These are phyloP conservation scores for Ptychochromis oligacanthus DNA, from an alignment of 2,113 vertebrate species.

Conservation along the genomic window DNA sequence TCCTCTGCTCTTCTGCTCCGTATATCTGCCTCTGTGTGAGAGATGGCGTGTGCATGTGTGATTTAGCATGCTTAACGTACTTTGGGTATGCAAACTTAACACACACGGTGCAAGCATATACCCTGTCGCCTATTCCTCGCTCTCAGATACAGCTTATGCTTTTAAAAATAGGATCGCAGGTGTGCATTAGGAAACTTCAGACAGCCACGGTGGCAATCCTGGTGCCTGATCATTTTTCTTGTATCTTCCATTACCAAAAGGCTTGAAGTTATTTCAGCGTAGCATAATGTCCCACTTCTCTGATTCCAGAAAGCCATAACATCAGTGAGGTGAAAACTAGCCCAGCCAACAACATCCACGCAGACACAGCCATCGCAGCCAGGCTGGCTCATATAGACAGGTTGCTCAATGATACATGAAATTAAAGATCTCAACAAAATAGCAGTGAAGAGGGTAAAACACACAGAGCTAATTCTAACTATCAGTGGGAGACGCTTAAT, in stretches of 20 bases:
- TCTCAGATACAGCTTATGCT: slow-evolving; percentile 1
- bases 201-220: slow-evolving; percentile 2
- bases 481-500: slow-evolving; percentile 61
- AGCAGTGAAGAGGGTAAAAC: slow-evolving; percentile 66
- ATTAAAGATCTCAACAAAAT: slow-evolving; percentile 75
- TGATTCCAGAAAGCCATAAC: slow-evolving; percentile 57
- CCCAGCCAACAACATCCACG: slow-evolving; percentile 34
- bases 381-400: slow-evolving; percentile 65
- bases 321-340: slow-evolving; percentile 60
- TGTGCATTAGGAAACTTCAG: slow-evolving; percentile 4
- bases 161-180: slow-evolving; percentile 35
- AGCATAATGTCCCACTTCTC: slow-evolving; percentile 53
- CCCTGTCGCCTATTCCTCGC: slow-evolving; percentile 3
- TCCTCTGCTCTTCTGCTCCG: slow-evolving; percentile 47
- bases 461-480: slow-evolving; percentile 70
- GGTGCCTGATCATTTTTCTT: slow-evolving; percentile 47
- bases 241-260: slow-evolving; percentile 50
- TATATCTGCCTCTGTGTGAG: not conserved
- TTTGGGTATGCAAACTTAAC: slow-evolving; percentile 33
- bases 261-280: slow-evolving; percentile 53
- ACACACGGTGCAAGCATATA: not conserved
- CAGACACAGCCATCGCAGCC: slow-evolving; percentile 35
- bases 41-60: slow-evolving; percentile 19
- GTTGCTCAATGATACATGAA: slow-evolving; percentile 81
- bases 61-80: slow-evolving; percentile 32